These are phyloP conservation scores for Drosophila kanapiae DNA, from an alignment of 1,140 invertebrate species.

Conservation along the genomic window DNA sequence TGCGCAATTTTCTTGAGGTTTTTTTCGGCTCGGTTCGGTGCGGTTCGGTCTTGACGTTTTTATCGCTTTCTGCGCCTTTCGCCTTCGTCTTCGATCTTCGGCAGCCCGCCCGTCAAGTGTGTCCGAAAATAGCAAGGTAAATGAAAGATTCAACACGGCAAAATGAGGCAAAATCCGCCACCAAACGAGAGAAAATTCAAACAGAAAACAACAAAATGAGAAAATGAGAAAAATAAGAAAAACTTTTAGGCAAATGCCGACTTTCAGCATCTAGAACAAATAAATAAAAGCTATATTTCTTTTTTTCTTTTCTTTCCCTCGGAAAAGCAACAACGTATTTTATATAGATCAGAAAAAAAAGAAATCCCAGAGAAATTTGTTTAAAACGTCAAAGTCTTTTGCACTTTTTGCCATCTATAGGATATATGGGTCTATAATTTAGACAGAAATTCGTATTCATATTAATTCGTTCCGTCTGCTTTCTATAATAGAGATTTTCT, in stretches of 20 bases:
- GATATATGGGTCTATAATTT: slow-evolving; percentile 19
- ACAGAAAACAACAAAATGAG: slow-evolving; percentile 12
- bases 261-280: slow-evolving; percentile 66
- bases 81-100: slow-evolving; percentile 66
- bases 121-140: slow-evolving; percentile 80
- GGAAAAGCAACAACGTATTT: slow-evolving; percentile 26
- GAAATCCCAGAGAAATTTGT: slow-evolving; percentile 60
- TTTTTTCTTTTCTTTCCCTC: slow-evolving; percentile 25
- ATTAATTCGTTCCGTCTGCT: slow-evolving; percentile 28
- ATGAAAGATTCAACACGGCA: slow-evolving; percentile 60
- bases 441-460: slow-evolving; percentile 21
- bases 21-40: slow-evolving; percentile 16
- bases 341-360: slow-evolving; percentile 33
- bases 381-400: slow-evolving; percentile 71
- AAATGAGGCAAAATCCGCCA: slow-evolving; percentile 52
- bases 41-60: slow-evolving; percentile 55
- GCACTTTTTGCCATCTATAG: slow-evolving; percentile 65
- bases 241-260: slow-evolving; percentile 50
- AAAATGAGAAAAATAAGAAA: slow-evolving; percentile 28
- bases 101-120: slow-evolving; percentile 68
- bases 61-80: slow-evolving; percentile 62
- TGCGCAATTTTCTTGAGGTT: slow-evolving; percentile 70
- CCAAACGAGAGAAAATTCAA: slow-evolving; percentile 31
- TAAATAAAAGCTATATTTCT: slow-evolving; percentile 71
- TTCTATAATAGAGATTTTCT: slow-evolving; percentile 27